Base-by-base conservation (phyloP, 2,888 invertebrate genomes). In the Chalcis sispes region DNA sequence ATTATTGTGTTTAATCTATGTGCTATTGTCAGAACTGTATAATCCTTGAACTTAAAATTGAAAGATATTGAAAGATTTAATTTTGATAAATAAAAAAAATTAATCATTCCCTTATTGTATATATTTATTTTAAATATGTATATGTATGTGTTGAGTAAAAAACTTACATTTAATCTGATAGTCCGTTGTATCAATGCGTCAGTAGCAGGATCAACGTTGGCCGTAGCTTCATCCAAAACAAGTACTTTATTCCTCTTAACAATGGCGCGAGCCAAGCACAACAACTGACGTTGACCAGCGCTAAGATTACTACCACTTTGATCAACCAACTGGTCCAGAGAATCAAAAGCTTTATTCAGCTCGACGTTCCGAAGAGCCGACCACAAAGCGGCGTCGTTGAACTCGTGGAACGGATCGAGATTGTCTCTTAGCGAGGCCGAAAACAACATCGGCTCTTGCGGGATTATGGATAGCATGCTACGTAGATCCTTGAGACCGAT, bases 1-100 rank as follows among this genome's bases (percentile, higher is more conserved):
- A 97, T 97, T 79, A 98, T 95, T 1, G 97, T 98, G 87, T 97
- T 94, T 36, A 98, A 90, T 58, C 98, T 92, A 88, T 98, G 97
- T 0, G 97, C 97, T 50, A 98, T 96, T 0, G 97, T 97, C 56
- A 98, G 89, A 5, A 98, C 96, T 0, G 97, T 96, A 88, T 96
- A 97, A 27, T 93, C 89, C 13, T 83, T 81, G 82, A 91, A 92
- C 82, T 95, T 7, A 5, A 69, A 72, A 23, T 10, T 7, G 36
- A 18, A 20, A 52, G 23, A 52, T 23, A 25, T 66, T 10, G 40
- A 36, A 5, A 15, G 36, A 65, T 46, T 46, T n/a, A 48, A 2
- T 46, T n/a, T 27, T 25, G 42, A 40, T 36, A 59, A 36, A 59
- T 32, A 40, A 42, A 5, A 54, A 1, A 10, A 42, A 42, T 25